A percentile compares a stretch with the other conserved stretches of the same genome.
Conservation (phyloP, 2,888 invertebrate species). For the Amphipyra berbera region DNA sequence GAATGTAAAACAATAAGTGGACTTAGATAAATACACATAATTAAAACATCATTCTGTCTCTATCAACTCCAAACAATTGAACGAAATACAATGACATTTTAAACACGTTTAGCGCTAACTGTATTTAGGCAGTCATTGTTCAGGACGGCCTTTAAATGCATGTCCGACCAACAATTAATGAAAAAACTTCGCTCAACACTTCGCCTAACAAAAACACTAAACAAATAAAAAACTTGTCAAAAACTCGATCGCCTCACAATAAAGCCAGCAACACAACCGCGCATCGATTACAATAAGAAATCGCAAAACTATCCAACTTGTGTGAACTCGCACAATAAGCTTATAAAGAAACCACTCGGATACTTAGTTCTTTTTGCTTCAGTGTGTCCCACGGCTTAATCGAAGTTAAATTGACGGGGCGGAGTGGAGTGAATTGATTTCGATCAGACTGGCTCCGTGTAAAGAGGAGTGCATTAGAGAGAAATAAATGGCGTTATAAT, state of each 20-base stretch:
- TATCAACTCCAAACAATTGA: no score
- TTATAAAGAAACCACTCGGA: constrained; percentile 41
- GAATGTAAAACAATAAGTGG: no score
- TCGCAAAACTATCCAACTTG: constrained; percentile 45
- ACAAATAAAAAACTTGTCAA: constrained; percentile 12
- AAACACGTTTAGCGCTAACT: no score
- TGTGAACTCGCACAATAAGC: constrained; percentile 48
- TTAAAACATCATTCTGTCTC: no score
- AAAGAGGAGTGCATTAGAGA: constrained; percentile 28
- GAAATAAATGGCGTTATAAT: constrained; percentile 39
- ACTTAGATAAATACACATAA: no score
- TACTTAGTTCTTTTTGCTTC: constrained; percentile 67
- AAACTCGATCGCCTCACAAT: constrained; percentile 33
- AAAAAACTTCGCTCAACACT: background rate
- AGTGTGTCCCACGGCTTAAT: constrained; percentile 70
- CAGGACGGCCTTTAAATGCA: no score
- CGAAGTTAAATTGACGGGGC: constrained; percentile 76
- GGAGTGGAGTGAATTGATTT: constrained; percentile 67
- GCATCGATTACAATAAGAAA: constrained; percentile 43
- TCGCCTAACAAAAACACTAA: background rate
- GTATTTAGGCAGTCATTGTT: no score
- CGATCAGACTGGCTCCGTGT: constrained; percentile 41
- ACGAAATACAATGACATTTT: no score
- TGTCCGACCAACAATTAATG: background rate
- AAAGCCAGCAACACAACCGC: constrained; percentile 31